These are phyloP conservation scores for Drosophila burlai DNA, from an alignment of 1,140 invertebrate species.

Conservation along the genomic window DNA sequence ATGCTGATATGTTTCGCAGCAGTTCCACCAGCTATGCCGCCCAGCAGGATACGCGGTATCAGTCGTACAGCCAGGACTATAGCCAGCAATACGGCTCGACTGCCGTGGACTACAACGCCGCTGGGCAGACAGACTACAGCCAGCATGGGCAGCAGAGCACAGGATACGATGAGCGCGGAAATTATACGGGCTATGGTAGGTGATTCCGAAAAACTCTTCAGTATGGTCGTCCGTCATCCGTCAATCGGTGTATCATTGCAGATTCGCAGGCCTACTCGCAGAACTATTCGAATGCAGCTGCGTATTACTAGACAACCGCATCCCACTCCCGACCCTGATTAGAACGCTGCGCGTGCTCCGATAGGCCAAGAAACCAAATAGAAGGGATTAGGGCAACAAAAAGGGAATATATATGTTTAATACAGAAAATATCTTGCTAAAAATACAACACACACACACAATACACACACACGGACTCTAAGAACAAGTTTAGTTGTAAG, in stretches of 20 bases:
- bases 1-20: slow-evolving; percentile 9
- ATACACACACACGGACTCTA: slow-evolving; percentile 32
- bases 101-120: slow-evolving; percentile 79
- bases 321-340: slow-evolving; percentile 40
- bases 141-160: slow-evolving; percentile 69
- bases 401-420: slow-evolving; percentile 62
- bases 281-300: slow-evolving; percentile 81
- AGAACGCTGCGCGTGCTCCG: slow-evolving; percentile 79
- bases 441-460: slow-evolving; percentile 31
- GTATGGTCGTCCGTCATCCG: slow-evolving; percentile 18
- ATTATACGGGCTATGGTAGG: slow-evolving; percentile 82
- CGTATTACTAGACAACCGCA: slow-evolving; percentile 75
- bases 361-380: slow-evolving; percentile 68
- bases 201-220: slow-evolving; percentile 7
- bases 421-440: slow-evolving; percentile 63
- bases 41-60: slow-evolving; percentile 80
- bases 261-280: slow-evolving; percentile 82
- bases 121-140: slow-evolving; percentile 79
- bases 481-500: slow-evolving; percentile 64
- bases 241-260: slow-evolving; percentile 48
- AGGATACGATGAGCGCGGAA: slow-evolving; percentile 74
- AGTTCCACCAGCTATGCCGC: slow-evolving; percentile 75
- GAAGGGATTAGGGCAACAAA: slow-evolving; percentile 64
- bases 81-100: slow-evolving; percentile 81
- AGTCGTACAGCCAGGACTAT: slow-evolving; percentile 79